Evolutionary conservation across 2,888 invertebrate species (phyloP), one percentile per base, ranked within the genome.

Genomic region (Clostera curtula): DNA sequence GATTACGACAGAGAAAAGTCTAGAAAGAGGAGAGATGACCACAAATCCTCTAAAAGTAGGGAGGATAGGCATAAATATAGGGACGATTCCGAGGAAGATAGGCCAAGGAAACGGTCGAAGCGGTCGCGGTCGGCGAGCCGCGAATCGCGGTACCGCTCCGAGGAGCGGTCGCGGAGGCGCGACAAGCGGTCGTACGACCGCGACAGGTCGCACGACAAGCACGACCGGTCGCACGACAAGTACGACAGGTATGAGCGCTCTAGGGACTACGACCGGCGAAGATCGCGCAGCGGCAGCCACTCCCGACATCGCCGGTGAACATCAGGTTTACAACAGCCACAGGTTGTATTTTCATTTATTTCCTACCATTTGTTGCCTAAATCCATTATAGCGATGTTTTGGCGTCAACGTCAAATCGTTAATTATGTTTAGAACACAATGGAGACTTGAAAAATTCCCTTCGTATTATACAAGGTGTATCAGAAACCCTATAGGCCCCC

Each of bases 311-410:
- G 82, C 35, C 77, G 82, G 49, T 82, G 80, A 82, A 63, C 69
- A 47, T 44, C 70, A 76, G 79, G 77, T 77, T n/a, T 74, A 70
- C 66, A 42, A 25, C 39, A 37, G 9, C 43, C 45, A 54, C 69
- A 83, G 83, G 80, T 83, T 82, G 83, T 83, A 82, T 62, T 51
- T 52, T 51, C n/a, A n/a, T n/a, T n/a, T n/a, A n/a, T n/a, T n/a
- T n/a, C n/a, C n/a, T n/a, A n/a, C n/a, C n/a, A n/a, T n/a, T n/a
- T n/a, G n/a, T n/a, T n/a, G n/a, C n/a, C n/a, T n/a, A n/a, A n/a
- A n/a, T n/a, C n/a, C n/a, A n/a, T n/a, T n/a, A n/a, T n/a, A n/a
- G n/a, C n/a, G n/a, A n/a, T n/a, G n/a, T n/a, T n/a, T n/a, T n/a
- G n/a, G n/a, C n/a, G n/a, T n/a, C n/a, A n/a, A n/a, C n/a, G n/a